These are phyloP conservation scores for Orthonychiurus folsomi DNA, from an alignment of 2,888 invertebrate species.

Conservation along the genomic window DNA sequence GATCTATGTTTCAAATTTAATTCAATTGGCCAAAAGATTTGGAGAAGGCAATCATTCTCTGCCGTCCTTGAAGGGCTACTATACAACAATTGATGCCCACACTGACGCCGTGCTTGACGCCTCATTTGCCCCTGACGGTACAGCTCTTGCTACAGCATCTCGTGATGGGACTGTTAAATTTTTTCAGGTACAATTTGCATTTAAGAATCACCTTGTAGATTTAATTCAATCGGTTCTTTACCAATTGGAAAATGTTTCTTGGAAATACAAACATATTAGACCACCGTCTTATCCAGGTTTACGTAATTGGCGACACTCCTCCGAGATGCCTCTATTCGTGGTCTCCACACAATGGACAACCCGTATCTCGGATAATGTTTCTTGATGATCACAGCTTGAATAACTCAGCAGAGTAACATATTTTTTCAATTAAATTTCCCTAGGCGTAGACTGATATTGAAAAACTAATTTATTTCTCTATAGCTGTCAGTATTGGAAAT, in stretches of 20 bases:
- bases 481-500: slow-evolving; percentile 84
- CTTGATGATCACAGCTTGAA: slow-evolving; percentile 81
- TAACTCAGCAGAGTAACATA: slow-evolving; percentile 45
- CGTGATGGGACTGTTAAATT: slow-evolving; percentile 84
- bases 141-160: slow-evolving; percentile 83
- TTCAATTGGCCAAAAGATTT: slow-evolving; percentile 46
- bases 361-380: slow-evolving; percentile 82
- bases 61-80: slow-evolving; percentile 46
- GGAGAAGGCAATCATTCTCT: slow-evolving; percentile 46
- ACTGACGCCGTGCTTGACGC: slow-evolving; percentile 66
- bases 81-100: slow-evolving; percentile 54
- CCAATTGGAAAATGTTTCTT: slow-evolving; percentile 2
- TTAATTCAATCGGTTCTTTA: slow-evolving; percentile 2
- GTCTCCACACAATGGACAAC: slow-evolving; percentile 81
- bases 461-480: slow-evolving; percentile 1
- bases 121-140: slow-evolving; percentile 87
- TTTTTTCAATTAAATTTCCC: too few species aligned
- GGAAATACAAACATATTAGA: neutral
- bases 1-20: slow-evolving; percentile 53
- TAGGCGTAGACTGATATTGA: too few species aligned
- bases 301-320: slow-evolving; percentile 53
- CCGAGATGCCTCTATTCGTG: slow-evolving; percentile 77
- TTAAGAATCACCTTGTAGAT: neutral
- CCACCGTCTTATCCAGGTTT: slow-evolving; percentile 50
- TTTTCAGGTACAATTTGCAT: slow-evolving; percentile 56